These are phyloP conservation scores for Salarias fasciatus DNA, from an alignment of 2,797 vertebrate genomes.

Conservation along the genomic window DNA sequence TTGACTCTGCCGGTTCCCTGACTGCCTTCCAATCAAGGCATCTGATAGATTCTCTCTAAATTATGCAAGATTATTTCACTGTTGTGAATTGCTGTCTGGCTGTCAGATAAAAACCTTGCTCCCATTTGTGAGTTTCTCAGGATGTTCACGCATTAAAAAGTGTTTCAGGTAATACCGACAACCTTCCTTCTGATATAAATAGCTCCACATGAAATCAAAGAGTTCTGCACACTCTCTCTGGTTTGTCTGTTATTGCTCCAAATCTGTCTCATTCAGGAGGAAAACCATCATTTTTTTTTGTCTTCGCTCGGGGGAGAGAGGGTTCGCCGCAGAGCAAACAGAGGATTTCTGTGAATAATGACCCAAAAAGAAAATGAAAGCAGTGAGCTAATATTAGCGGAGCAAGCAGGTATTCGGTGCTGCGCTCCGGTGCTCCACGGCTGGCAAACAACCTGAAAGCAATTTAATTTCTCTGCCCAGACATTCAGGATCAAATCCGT, in stretches of 20 bases:
- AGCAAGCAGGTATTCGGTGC: constrained; percentile 9
- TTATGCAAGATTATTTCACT: too few relatives aligned
- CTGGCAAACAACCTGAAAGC: constrained; percentile 29
- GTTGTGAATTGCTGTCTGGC: too few relatives aligned
- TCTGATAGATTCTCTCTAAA: too few relatives aligned
- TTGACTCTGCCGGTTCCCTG: constrained; percentile 53
- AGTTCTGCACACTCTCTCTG: too few relatives aligned
- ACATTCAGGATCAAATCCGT: constrained; percentile 38
- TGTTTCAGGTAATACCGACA: too few relatives aligned
- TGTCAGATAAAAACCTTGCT: too few relatives aligned
- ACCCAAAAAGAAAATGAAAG: too few relatives aligned
- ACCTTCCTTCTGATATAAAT: too few relatives aligned
- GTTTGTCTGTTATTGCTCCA: constrained; percentile 8
- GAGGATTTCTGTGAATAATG: constrained; percentile 2
- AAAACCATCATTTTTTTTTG: neutral
- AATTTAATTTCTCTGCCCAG: constrained; percentile 27
- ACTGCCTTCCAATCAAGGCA: constrained; percentile 14
- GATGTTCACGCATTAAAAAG: too few relatives aligned
- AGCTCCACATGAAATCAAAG: too few relatives aligned
- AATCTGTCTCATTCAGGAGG: constrained; percentile 17
- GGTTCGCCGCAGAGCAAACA: constrained; percentile 30
- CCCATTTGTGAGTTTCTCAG: too few relatives aligned
- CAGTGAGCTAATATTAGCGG: neutral
- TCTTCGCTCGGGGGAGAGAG: constrained; percentile 10
- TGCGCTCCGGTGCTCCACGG: constrained; percentile 1